Percentiles rank a stretch among this genome's conserved stretches.
phyloP scores from a whole-genome alignment of 35 echinoderm and acorn worm genomes.

The Heliocidaris erythrogramma region DNA sequence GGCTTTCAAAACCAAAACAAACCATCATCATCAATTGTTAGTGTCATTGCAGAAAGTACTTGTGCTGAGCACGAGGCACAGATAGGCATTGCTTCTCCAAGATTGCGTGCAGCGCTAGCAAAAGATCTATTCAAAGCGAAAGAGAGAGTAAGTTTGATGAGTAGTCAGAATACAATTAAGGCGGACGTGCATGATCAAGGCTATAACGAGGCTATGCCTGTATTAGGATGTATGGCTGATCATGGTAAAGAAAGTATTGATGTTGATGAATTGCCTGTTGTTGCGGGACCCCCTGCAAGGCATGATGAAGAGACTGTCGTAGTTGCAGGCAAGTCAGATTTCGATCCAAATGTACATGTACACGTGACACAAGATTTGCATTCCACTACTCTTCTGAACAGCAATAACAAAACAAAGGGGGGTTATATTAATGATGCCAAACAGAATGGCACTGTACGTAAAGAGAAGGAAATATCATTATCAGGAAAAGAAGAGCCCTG shows the following conservation, averaged over 20 bases:
- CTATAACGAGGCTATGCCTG: neutral
- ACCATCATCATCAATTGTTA: neutral
- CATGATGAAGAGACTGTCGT: neutral
- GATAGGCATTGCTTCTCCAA: neutral
- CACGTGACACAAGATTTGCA: neutral
- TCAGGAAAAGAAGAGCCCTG: neutral
- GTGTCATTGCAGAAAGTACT: neutral
- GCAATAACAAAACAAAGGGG: neutral
- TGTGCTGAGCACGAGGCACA: neutral
- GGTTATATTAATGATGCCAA: neutral
- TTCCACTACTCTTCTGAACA: neutral
- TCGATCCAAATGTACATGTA: neutral
- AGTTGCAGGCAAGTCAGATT: neutral
- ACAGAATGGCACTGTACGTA: neutral
- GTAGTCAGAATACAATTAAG: neutral
- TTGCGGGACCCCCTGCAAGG: too few species aligned
- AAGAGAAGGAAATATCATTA: neutral
- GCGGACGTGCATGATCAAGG: neutral
- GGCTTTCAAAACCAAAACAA: neutral
- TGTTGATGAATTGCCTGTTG: neutral
- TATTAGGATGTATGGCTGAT: neutral
- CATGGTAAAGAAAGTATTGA: neutral
- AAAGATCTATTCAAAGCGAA: neutral
- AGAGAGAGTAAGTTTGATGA: neutral
- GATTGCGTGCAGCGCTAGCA: neutral